These are phyloP conservation scores for Cynocephalus volans DNA, from an alignment of 2,113 vertebrate species.

Conservation along the genomic window DNA sequence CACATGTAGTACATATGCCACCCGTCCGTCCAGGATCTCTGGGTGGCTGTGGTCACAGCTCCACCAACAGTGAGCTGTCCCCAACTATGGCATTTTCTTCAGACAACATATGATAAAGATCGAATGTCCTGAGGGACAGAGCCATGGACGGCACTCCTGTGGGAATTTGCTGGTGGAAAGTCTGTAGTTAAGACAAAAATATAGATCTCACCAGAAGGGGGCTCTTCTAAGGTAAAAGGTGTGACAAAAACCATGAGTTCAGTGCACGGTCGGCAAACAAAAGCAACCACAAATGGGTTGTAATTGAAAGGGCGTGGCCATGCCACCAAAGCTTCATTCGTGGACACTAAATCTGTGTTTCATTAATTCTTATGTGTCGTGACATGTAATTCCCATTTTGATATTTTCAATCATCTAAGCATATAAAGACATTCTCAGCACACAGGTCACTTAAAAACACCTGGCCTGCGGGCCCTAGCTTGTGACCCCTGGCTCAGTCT, in stretches of 20 bases:
- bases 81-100: not conserved
- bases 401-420: not conserved
- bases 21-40: fast-evolving
- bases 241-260: fast-evolving
- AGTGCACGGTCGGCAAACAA: not conserved
- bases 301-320: not conserved
- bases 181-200: fast-evolving
- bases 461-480: fast-evolving
- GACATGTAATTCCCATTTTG: not conserved
- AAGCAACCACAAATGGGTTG: fast-evolving
- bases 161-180: not conserved
- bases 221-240: not conserved
- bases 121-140: not conserved
- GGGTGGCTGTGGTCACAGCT: not conserved
- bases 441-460: not conserved
- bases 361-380: not conserved
- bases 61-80: not conserved
- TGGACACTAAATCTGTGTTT: fast-evolving
- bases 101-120: fast-evolving
- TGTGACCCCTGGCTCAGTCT: not conserved
- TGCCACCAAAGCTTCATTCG: fast-evolving
- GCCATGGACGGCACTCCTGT: fast-evolving
- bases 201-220: not conserved
- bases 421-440: not conserved
- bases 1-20: fast-evolving